Evolutionary conservation across 2,888 invertebrate genomes (phyloP), one percentile per base, ranked within the genome.

Genomic region (Crossocerus cetratus): DNA sequence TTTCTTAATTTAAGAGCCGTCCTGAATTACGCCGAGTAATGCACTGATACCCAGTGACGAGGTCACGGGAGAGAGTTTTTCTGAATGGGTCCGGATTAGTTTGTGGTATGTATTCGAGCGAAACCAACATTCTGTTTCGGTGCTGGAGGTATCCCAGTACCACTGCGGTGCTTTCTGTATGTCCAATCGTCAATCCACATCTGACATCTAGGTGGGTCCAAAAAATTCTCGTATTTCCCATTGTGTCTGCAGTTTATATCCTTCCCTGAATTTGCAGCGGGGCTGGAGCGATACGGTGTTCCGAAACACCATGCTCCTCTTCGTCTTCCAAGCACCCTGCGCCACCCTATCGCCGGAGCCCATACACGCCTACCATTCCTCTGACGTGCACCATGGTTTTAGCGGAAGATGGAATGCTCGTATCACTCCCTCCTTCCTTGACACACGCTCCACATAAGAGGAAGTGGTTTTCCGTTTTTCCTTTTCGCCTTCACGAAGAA

Each of bases 231-330:
- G 16, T 20, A 22, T 13, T 3, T 43, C 20, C 42, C 0, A 49
- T 4, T 20, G 14, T 45, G 16, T 11, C 2, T 11, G 60, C 60
- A 64, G 83, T 75, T 86, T 64, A 68, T 82, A 86, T 69, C 83
- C 76, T 76, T 86, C 65, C 75, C 81, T 82, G 66, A 77, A 65
- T 75, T 69, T 78, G 73, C 80, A 77, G 77, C 79, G 69, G 81
- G 79, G 76, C 74, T 72, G 11, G 80, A 81, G 76, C 75, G 80
- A 86, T 86, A 83, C 80, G 80, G 81, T 83, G 83, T 83, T 86
- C 85, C 81, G 80, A 86, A 84, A 83, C 83, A 81, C 83, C 76
- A 81, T 70, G 82, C 79, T 82, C 82, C 79, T 83, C 83, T 84
- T 78, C 83, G 76, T 82, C 84, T 84, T 81, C 81, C 78, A 78